phyloP scores from a whole-genome alignment of 2,797 vertebrate species.

The Acanthiza pusilla region DNA sequence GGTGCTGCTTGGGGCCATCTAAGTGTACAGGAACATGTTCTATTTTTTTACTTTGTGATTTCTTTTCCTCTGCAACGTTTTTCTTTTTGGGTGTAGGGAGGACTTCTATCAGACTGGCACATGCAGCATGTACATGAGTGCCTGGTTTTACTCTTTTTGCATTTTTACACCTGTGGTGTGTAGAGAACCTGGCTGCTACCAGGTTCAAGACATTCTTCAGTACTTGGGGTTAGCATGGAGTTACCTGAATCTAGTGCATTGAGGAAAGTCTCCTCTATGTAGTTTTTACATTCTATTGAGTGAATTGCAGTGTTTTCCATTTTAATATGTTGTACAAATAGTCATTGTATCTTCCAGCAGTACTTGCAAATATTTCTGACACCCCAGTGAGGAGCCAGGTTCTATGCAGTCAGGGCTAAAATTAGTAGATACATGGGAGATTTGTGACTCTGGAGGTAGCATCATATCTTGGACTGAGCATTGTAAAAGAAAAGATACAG shows the following conservation, averaged over 20 bases:
- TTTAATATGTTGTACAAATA: background rate
- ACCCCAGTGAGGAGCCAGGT: background rate
- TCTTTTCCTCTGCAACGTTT: background rate
- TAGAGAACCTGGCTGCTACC: background rate
- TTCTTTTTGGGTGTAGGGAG: background rate
- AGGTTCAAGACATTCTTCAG: background rate
- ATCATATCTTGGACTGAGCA: background rate
- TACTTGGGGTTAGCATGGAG: background rate
- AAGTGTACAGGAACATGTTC: background rate
- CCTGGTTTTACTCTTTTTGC: background rate
- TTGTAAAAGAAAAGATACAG: background rate
- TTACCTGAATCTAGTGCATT: background rate
- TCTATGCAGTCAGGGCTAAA: background rate
- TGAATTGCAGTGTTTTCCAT: background rate
- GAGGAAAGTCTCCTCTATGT: background rate
- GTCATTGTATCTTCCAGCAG: background rate
- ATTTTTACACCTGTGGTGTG: background rate
- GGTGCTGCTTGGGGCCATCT: background rate
- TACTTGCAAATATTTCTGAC: background rate
- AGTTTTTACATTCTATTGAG: background rate
- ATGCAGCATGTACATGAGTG: fast-evolving
- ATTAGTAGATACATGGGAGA: background rate
- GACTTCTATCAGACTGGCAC: background rate
- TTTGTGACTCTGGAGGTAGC: background rate
- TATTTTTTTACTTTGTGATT: background rate